Evolutionary conservation across 2,113 vertebrate species (phyloP).

Genomic region (Rhineura floridana): DNA sequence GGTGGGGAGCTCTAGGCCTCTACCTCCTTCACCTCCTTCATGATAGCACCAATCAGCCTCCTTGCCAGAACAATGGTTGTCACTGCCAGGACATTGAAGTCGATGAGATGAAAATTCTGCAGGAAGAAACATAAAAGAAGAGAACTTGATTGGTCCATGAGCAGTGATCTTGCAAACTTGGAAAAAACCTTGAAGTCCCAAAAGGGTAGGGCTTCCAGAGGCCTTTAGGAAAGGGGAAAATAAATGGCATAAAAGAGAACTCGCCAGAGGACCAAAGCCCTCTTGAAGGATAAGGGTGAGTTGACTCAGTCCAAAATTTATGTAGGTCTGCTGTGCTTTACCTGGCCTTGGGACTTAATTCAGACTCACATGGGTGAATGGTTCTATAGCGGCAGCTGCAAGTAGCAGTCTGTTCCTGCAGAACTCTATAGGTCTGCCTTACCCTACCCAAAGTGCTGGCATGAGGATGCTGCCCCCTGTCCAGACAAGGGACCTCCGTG

Average conservation of each 20-base stretch:
- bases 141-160: too few relatives aligned
- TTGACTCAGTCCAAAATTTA: neutral
- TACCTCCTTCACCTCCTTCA: slow-evolving; percentile 89
- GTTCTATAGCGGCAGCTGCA: too few relatives aligned
- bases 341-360: neutral
- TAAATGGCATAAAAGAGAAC: too few relatives aligned
- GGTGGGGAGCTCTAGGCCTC: neutral
- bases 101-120: slow-evolving; percentile 98
- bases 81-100: slow-evolving; percentile 98
- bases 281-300: neutral
- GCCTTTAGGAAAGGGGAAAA: neutral
- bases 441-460: neutral
- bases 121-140: slow-evolving; percentile 25
- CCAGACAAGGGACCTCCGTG: neutral
- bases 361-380: neutral
- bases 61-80: slow-evolving; percentile 92
- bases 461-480: neutral
- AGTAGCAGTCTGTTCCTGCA: neutral
- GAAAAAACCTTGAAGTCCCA: neutral
- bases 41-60: slow-evolving; percentile 91
- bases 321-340: neutral
- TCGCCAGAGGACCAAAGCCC: neutral
- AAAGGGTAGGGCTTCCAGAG: neutral
- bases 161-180: too few relatives aligned
- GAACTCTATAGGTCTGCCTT: neutral